phyloP scores from a whole-genome alignment of 2,888 invertebrate genomes.

The Strigamia maritima region DNA sequence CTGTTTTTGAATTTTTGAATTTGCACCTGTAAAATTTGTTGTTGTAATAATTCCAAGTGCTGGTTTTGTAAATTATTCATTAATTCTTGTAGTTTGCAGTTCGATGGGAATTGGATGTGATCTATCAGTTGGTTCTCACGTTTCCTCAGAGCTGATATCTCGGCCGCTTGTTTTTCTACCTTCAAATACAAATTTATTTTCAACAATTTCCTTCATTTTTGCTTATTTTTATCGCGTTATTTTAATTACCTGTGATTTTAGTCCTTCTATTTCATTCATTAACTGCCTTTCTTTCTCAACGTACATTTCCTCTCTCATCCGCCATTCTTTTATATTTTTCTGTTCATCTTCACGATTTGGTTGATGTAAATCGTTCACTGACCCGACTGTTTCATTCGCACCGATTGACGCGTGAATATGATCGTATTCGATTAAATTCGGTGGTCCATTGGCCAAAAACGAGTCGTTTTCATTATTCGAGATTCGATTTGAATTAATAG shows the following conservation, averaged over 20 bases:
- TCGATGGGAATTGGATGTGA: conserved; percentile 45
- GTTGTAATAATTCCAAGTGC: conserved; percentile 44
- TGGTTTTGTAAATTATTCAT: conserved; percentile 45
- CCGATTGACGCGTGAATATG: conserved; percentile 38
- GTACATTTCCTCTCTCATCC: not conserved
- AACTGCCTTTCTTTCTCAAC: not conserved
- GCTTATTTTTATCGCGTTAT: no score
- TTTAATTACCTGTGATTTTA: conserved; percentile 36
- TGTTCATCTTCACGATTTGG: no score
- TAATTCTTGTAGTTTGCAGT: conserved; percentile 45
- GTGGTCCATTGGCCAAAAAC: conserved; percentile 33
- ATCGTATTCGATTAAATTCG: not conserved
- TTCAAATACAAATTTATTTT: no score
- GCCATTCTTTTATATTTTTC: not conserved
- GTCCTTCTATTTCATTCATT: conserved; percentile 3
- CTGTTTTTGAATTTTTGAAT: no score
- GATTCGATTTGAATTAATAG: not conserved
- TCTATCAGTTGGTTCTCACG: conserved; percentile 46
- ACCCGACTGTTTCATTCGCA: conserved; percentile 43
- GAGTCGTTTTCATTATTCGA: conserved; percentile 40
- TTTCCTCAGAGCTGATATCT: conserved; percentile 44
- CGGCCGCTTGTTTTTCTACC: conserved; percentile 44
- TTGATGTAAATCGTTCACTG: conserved; percentile 35
- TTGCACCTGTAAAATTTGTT: conserved; percentile 45
- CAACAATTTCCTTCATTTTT: no score